These are phyloP conservation scores for Musca domestica DNA, from an alignment of 1,140 invertebrate genomes.

Conservation along the genomic window DNA sequence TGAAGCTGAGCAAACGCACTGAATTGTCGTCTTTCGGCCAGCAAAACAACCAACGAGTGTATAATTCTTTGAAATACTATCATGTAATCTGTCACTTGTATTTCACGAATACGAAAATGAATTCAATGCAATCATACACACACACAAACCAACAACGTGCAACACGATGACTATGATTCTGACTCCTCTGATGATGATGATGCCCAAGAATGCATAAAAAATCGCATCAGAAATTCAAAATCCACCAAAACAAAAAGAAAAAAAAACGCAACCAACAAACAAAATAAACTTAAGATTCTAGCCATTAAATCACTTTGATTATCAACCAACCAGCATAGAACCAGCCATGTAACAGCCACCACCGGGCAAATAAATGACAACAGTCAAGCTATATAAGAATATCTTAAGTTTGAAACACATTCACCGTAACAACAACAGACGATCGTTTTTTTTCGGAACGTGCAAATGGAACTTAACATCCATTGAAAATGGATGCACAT, in stretches of 20 bases:
- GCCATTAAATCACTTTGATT: constrained; percentile 13
- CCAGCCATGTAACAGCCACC: too few relatives aligned
- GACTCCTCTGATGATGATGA: too few relatives aligned
- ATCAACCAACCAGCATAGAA: neutral
- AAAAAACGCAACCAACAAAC: neutral
- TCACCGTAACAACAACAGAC: neutral
- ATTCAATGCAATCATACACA: neutral
- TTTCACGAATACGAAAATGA: constrained; percentile 10
- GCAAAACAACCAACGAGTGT: neutral
- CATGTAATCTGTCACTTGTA: constrained; percentile 18
- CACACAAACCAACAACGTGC: constrained; percentile 1
- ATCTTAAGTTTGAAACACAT: too few relatives aligned
- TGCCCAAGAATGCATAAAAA: too few relatives aligned
- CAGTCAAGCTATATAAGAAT: too few relatives aligned
- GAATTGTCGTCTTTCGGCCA: too few relatives aligned
- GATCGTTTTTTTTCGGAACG: too few relatives aligned
- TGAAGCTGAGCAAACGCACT: too few relatives aligned
- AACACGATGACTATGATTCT: neutral
- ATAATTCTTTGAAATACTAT: constrained; percentile 17
- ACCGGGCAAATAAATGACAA: too few relatives aligned
- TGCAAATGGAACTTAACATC: too few relatives aligned
- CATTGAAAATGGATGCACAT: too few relatives aligned
- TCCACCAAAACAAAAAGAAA: neutral
- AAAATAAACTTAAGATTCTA: neutral
- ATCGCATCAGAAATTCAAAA: too few relatives aligned